Evolutionary conservation across 2,888 invertebrate genomes (phyloP), one percentile per base, ranked within the genome.

Genomic region (Lamellibrachia satsuma): DNA sequence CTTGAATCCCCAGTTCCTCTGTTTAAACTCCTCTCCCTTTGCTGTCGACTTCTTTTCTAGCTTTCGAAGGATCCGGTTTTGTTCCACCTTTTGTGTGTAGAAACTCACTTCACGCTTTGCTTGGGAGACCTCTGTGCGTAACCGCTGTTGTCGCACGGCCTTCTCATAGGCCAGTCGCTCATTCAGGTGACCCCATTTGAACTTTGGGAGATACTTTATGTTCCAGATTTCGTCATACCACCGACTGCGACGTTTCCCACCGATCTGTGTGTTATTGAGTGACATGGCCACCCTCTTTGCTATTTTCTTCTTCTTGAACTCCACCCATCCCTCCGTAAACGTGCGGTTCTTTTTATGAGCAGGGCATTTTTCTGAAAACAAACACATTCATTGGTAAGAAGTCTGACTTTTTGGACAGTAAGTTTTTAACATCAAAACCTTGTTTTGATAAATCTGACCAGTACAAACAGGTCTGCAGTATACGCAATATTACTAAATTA

Each of bases 151-250:
- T 95, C 98, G 98, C 0, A 98, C 98, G 51, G 98, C 98, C 96
- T 98, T 98, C 96, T 99, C 99, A 96, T 99, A 99, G 3, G 98
- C 98, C 94, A 99, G 97, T 94, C 99, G 97, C 97, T 99, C 99
- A 96, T 98, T 98, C 90, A 99, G 97, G 96, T 99, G 99, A 55
- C 98, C 97, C 99, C 99, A 99, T 97, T 99, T 99, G 96, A 99
- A 99, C 94, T 98, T 97, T 3, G 98, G 98, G 94, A 99, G 97
- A 96, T 99, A 99, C 96, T 99, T 99, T 94, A 99, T 98, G 95
- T 98, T 99, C 99, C 99, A 99, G 90, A 99, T 97, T 96, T 98
- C 97, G 95, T 99, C 99, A 96, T 98, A 98, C 96, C 98, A 98
- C 95, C 98, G 98, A 39, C 98, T 98, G 94, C 97, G 98, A 95